These are phyloP conservation scores for Anguilla pacifica DNA, from an alignment of 2,797 vertebrate genomes.

Conservation along the genomic window DNA sequence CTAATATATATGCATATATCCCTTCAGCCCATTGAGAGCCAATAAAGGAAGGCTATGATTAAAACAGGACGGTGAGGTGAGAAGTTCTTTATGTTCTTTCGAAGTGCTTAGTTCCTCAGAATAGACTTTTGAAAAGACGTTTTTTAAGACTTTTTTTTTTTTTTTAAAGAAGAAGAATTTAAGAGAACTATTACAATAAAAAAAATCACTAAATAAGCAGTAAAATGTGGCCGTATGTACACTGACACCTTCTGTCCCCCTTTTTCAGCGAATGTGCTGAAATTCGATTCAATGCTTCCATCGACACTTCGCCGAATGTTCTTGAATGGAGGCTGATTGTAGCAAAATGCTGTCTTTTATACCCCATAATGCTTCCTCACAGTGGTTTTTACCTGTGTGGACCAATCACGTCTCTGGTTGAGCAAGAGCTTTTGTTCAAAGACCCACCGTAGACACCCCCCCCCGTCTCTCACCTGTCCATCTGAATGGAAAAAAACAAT, in stretches of 20 bases:
- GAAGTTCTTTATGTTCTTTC: conserved; percentile 2
- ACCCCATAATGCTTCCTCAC: neutral
- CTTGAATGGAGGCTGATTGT: neutral
- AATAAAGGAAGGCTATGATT: neutral
- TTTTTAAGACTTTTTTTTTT: neutral
- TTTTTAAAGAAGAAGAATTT: neutral
- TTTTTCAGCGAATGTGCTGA: neutral
- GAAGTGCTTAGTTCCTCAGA: neutral
- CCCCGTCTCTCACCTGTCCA: neutral
- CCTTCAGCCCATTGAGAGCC: neutral
- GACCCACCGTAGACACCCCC: neutral
- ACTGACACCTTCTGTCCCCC: too few species aligned
- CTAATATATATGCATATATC: conserved; percentile 14
- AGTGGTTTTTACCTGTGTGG: neutral
- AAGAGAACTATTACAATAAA: neutral
- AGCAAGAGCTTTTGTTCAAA: neutral
- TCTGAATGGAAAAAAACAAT: neutral
- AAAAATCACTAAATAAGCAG: neutral
- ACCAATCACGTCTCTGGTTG: neutral
- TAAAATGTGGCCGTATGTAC: neutral
- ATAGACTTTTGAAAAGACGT: neutral
- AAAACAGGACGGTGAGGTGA: neutral
- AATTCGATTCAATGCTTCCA: neutral
- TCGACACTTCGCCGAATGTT: neutral
- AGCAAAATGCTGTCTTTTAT: neutral